phyloP scores from a whole-genome alignment of 1,140 invertebrate genomes.

The Paraescarpia echinospica region DNA sequence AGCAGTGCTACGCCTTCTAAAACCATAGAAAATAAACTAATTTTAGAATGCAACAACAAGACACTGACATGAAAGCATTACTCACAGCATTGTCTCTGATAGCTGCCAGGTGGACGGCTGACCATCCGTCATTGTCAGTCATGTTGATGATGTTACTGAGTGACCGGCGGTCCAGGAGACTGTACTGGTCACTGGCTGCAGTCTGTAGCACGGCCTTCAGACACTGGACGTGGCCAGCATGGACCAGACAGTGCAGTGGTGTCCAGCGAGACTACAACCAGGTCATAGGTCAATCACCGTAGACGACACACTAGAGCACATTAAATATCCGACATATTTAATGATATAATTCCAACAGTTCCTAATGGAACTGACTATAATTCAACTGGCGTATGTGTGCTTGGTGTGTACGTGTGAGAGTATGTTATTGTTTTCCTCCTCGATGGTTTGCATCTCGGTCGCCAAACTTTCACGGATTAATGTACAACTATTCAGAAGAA shows the following conservation, averaged over 20 bases:
- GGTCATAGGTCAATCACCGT: neutral
- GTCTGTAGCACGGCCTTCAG: conserved; percentile 39
- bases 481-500: too few species aligned
- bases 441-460: too few species aligned
- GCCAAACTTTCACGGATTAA: too few species aligned
- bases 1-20: neutral
- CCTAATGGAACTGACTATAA: too few species aligned
- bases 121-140: conserved; percentile 48
- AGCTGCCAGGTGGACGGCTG: conserved; percentile 47
- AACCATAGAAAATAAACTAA: neutral
- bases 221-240: conserved; percentile 38
- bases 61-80: neutral
- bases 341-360: too few species aligned
- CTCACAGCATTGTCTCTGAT: conserved; percentile 35
- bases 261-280: conserved; percentile 45
- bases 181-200: neutral
- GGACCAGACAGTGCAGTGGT: conserved; percentile 45
- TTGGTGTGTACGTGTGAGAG: too few species aligned
- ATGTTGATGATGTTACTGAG: conserved; percentile 34
- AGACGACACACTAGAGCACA: too few species aligned
- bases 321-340: too few species aligned
- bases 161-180: neutral
- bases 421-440: too few species aligned
- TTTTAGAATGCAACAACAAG: neutral
- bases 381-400: too few species aligned